phyloP scores from a whole-genome alignment of 2,797 vertebrate species.

The Myripristis murdjan region DNA sequence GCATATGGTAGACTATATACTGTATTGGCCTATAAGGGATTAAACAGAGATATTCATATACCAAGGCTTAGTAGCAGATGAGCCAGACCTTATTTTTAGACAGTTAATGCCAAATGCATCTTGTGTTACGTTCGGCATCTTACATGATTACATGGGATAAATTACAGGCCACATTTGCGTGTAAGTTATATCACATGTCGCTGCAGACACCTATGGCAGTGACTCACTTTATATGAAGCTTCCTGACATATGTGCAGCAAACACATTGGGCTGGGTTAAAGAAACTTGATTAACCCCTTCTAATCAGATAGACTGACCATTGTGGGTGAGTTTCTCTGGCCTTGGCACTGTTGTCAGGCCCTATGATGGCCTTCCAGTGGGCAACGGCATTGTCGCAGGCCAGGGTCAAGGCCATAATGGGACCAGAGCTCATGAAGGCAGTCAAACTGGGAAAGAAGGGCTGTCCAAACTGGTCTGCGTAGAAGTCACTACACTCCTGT shows the following conservation, averaged over 20 bases:
- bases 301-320: slow-evolving; percentile 84
- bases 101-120: no score
- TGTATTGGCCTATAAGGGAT: neutral
- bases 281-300: neutral
- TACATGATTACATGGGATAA: neutral
- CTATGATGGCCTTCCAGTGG: slow-evolving; percentile 92
- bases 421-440: slow-evolving; percentile 96
- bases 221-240: neutral
- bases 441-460: slow-evolving; percentile 92
- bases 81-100: no score
- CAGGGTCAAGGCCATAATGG: slow-evolving; percentile 89
- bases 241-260: neutral
- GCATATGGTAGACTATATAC: neutral
- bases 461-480: slow-evolving; percentile 93
- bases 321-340: slow-evolving; percentile 90
- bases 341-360: slow-evolving; percentile 87
- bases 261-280: neutral
- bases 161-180: neutral
- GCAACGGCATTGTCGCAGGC: slow-evolving; percentile 88
- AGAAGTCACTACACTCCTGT: slow-evolving; percentile 96
- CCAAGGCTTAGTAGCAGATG: neutral
- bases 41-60: neutral
- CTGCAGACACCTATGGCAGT: neutral
- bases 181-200: neutral
- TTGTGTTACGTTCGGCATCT: no score